phyloP scores from a whole-genome alignment of 2,888 invertebrate species.

The Amiota communis region DNA sequence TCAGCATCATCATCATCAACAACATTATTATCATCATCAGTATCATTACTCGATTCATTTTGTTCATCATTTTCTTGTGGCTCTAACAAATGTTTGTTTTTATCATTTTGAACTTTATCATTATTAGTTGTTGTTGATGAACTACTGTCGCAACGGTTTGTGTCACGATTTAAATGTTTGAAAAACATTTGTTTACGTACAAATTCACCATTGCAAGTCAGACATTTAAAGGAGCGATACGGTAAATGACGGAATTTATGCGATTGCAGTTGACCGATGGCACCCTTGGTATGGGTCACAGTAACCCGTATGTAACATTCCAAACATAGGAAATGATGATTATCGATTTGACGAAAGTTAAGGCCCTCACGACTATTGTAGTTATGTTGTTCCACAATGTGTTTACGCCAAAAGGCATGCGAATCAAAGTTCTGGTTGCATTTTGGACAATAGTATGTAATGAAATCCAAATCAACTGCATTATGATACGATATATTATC shows the following conservation, averaged over 20 bases:
- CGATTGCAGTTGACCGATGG: constrained; percentile 67
- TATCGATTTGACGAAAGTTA: constrained; percentile 68
- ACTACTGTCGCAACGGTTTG: constrained; percentile 60
- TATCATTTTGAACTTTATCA: constrained; percentile 7
- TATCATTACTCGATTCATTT: not conserved
- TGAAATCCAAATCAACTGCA: constrained; percentile 68
- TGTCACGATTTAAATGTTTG: constrained; percentile 65
- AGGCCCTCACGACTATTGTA: constrained; percentile 63
- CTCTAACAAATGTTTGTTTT: too few species aligned
- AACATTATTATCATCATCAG: not conserved
- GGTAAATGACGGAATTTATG: constrained; percentile 69
- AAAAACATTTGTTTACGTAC: constrained; percentile 70
- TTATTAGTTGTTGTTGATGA: constrained; percentile 31
- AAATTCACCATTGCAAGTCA: constrained; percentile 62
- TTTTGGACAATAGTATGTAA: constrained; percentile 65
- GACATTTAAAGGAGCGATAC: constrained; percentile 66
- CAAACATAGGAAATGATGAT: constrained; percentile 66
- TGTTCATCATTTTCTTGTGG: constrained; percentile 22
- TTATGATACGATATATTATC: constrained; percentile 68
- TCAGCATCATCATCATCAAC: not conserved
- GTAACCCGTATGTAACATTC: constrained; percentile 69
- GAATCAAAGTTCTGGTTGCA: constrained; percentile 66
- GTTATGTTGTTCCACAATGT: constrained; percentile 68
- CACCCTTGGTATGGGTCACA: constrained; percentile 68
- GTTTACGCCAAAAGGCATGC: constrained; percentile 69